phyloP scores from a whole-genome alignment of 2,797 vertebrate species.

The Tiaroga cobitis region DNA sequence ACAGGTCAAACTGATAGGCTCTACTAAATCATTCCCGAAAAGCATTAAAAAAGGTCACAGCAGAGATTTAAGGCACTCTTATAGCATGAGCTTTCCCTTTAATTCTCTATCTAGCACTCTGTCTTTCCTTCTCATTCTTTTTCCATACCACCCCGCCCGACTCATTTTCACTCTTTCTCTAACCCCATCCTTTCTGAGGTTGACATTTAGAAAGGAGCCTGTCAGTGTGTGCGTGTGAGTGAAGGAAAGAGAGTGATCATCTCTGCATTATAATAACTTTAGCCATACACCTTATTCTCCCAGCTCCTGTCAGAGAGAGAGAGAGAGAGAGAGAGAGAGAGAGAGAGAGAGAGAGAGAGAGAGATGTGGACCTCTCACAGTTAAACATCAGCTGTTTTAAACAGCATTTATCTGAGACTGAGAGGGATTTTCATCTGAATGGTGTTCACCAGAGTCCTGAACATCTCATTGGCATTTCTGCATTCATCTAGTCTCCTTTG shows the following conservation, averaged over 20 bases:
- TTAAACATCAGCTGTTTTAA: conserved; percentile 46
- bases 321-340: too few relatives aligned
- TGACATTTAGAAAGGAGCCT: conserved; percentile 51
- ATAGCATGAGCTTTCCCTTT: conserved; percentile 44
- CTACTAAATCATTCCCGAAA: conserved; percentile 74
- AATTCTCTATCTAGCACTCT: conserved; percentile 23
- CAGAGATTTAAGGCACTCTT: conserved; percentile 71
- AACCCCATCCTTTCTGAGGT: conserved; percentile 33
- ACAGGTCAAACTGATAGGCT: conserved; percentile 63
- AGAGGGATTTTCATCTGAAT: conserved; percentile 44
- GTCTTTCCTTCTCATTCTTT: conserved; percentile 6
- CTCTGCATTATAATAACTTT: conserved; percentile 50
- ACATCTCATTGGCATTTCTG: conserved; percentile 46
- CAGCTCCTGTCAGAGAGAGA: conserved; percentile 1
- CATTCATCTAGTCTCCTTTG: conserved; percentile 37
- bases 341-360: background rate
- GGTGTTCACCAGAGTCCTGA: conserved; percentile 37
- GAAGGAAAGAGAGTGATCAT: conserved; percentile 41
- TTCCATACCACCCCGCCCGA: background rate
- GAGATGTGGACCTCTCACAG: conserved; percentile 11
- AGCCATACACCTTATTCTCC: conserved; percentile 20
- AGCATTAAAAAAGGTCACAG: conserved; percentile 74
- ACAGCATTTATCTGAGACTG: conserved; percentile 46
- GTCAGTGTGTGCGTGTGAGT: conserved; percentile 26
- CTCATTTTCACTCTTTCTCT: conserved; percentile 38